Conservation (phyloP, 2,113 vertebrate genomes). For the Balaenoptera acutorostrata region DNA sequence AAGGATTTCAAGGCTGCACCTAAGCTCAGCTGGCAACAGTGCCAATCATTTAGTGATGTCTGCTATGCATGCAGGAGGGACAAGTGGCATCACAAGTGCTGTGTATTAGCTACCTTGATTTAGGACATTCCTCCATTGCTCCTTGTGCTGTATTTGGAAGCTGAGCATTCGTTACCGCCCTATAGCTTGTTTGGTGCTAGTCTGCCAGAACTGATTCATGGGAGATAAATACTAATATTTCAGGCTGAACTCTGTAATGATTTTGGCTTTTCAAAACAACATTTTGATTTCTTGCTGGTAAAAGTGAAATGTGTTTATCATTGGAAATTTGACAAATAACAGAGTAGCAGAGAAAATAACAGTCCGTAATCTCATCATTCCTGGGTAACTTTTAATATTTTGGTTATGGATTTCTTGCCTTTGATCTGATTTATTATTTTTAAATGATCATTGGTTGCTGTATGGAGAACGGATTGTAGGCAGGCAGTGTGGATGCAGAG, state of each 20-base stretch:
- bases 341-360: not conserved
- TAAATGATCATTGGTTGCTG: not conserved
- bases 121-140: not conserved
- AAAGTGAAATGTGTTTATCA: conserved; percentile 17
- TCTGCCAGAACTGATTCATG: not conserved
- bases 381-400: not conserved
- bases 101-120: not conserved
- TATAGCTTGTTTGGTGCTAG: not conserved
- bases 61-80: not conserved
- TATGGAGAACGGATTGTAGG: not conserved
- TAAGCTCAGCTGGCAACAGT: not conserved
- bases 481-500: not conserved
- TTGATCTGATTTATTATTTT: not conserved
- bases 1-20: not conserved
- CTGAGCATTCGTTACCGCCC: not conserved
- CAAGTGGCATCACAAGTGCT: not conserved
- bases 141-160: not conserved
- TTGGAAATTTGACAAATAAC: conserved; percentile 28
- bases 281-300: conserved; percentile 21
- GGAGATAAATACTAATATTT: not conserved
- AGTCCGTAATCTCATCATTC: not conserved
- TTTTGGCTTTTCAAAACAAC: conserved; percentile 1
- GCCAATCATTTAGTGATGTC: not conserved
- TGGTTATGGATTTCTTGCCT: not conserved
- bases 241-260: not conserved